phyloP scores from a whole-genome alignment of 2,113 vertebrate genomes.

The Lipophrys pholis region DNA sequence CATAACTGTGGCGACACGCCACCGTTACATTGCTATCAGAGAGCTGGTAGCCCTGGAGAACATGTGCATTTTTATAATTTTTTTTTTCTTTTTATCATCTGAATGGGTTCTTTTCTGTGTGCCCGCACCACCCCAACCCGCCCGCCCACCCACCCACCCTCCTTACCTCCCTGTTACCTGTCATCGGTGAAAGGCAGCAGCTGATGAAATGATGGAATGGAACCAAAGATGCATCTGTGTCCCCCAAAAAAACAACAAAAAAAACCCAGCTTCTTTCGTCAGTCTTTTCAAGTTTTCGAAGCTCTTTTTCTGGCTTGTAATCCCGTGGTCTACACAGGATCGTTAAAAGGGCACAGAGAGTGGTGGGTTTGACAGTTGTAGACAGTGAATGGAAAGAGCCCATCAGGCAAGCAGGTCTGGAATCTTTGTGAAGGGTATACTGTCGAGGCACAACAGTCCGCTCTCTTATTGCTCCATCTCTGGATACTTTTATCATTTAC shows the following conservation, averaged over 20 bases:
- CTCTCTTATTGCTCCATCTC: slow-evolving; percentile 8
- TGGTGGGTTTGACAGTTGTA: slow-evolving; percentile 29
- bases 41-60: slow-evolving; percentile 10
- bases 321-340: slow-evolving; percentile 30
- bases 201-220: slow-evolving; percentile 8
- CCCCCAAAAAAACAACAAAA: slow-evolving; percentile 15
- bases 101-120: slow-evolving; percentile 7
- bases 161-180: neutral
- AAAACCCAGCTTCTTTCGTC: slow-evolving; percentile 8
- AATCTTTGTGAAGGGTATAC: slow-evolving; percentile 12
- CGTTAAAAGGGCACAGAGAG: slow-evolving; percentile 47
- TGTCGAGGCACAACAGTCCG: slow-evolving; percentile 22
- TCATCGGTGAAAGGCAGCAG: slow-evolving; percentile 8
- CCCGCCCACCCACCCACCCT: neutral
- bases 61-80: neutral
- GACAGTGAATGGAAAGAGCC: slow-evolving; percentile 30
- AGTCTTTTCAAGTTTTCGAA: slow-evolving; percentile 25
- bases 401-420: slow-evolving; percentile 17
- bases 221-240: slow-evolving; percentile 10
- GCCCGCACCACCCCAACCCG: neutral
- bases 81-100: slow-evolving; percentile 9
- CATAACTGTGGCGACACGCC: neutral
- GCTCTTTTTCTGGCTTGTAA: slow-evolving; percentile 25
- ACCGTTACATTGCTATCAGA: slow-evolving; percentile 15
- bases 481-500: neutral